Evolutionary conservation across 1,140 invertebrate species (phyloP).

Genomic region (Tetramorium alpestre): DNA sequence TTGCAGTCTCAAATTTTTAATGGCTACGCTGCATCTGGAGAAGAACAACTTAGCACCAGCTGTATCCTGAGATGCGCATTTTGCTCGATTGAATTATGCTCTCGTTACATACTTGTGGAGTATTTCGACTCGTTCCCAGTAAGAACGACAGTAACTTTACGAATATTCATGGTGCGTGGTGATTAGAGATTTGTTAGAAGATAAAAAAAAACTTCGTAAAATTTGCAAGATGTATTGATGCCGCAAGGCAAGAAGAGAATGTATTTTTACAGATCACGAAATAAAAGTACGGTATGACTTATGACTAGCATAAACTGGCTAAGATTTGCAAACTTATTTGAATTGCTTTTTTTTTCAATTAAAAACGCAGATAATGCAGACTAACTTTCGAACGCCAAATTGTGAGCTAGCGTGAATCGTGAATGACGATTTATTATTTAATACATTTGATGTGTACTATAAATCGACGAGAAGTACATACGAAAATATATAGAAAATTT

Average conservation of each 20-base stretch:
- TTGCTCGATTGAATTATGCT: background rate
- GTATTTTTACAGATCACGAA: slow-evolving; percentile 44
- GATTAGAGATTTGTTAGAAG: slow-evolving; percentile 23
- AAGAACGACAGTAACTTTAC: background rate
- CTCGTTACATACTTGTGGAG: background rate
- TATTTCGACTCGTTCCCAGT: background rate
- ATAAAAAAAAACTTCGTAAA: slow-evolving; percentile 4
- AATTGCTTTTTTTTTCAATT: background rate
- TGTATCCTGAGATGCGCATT: slow-evolving; percentile 25
- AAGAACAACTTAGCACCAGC: background rate
- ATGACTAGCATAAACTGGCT: slow-evolving; percentile 66
- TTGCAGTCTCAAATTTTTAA: background rate
- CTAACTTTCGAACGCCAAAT: background rate
- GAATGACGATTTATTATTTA: background rate
- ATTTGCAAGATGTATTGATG: slow-evolving; percentile 26
- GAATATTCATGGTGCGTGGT: background rate
- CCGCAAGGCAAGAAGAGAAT: slow-evolving; percentile 23
- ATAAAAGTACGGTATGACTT: slow-evolving; percentile 43
- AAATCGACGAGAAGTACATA: background rate
- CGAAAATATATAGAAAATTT: background rate
- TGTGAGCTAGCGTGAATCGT: background rate
- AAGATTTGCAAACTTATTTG: slow-evolving; percentile 37
- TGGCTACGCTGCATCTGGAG: background rate
- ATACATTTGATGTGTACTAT: background rate
- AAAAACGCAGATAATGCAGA: background rate